phyloP scores from a whole-genome alignment of 2,113 vertebrate species.

The Glaucidium brasilianum region DNA sequence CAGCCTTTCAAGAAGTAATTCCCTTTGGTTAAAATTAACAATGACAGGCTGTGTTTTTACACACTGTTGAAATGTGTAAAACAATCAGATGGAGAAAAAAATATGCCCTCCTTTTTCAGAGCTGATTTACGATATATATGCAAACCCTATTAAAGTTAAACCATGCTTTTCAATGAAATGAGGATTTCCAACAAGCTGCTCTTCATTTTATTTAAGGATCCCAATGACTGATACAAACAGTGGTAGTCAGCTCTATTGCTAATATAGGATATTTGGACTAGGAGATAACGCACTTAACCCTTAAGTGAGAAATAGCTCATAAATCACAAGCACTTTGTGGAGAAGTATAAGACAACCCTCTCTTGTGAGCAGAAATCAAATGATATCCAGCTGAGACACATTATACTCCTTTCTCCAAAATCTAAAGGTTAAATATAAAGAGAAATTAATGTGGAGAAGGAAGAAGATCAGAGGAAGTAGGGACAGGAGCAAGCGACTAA shows the following conservation, averaged over 20 bases:
- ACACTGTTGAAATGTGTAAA: constrained; percentile 49
- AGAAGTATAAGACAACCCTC: background rate
- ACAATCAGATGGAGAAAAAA: constrained; percentile 44
- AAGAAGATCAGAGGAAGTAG: background rate
- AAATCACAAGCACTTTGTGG: constrained; percentile 40
- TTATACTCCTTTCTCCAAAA: constrained; percentile 38
- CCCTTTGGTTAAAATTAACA: constrained; percentile 60
- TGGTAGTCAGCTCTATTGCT: constrained; percentile 16
- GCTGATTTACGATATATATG: constrained; percentile 65
- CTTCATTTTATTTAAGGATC: constrained; percentile 60
- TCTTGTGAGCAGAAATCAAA: constrained; percentile 32
- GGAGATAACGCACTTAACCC: constrained; percentile 53
- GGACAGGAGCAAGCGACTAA: background rate
- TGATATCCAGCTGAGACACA: constrained; percentile 31
- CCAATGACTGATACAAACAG: constrained; percentile 27
- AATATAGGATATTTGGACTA: constrained; percentile 24
- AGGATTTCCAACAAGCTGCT: constrained; percentile 53
- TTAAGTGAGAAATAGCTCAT: constrained; percentile 52
- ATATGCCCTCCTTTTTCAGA: constrained; percentile 33
- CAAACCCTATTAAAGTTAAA: constrained; percentile 70
- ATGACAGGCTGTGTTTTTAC: constrained; percentile 55
- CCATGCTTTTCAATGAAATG: constrained; percentile 66
- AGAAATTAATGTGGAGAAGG: constrained; percentile 39
- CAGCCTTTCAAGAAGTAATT: constrained; percentile 58
- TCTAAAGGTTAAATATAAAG: constrained; percentile 61